A percentile compares a stretch with the other conserved stretches of the same genome.
Conservation (phyloP, 2,888 invertebrate genomes). For the Timandra comae region DNA sequence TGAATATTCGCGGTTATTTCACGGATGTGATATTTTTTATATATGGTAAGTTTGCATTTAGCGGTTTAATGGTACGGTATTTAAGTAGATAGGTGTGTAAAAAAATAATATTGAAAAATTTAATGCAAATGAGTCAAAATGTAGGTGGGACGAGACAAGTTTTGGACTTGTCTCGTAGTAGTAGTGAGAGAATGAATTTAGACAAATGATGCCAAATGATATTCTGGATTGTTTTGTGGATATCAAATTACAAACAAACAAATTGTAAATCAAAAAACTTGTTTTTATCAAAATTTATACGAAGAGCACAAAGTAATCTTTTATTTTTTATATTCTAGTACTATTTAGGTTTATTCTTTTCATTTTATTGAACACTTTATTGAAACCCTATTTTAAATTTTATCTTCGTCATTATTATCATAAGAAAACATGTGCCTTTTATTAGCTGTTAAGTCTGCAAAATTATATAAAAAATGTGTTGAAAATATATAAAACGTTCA, state of each 20-base stretch:
- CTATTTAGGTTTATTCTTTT: too few relatives aligned
- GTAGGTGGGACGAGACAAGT: slow-evolving; percentile 27
- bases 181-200: slow-evolving; percentile 24
- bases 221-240: slow-evolving; percentile 22
- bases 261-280: slow-evolving; percentile 19
- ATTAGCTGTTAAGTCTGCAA: slow-evolving; percentile 31
- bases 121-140: slow-evolving; percentile 35
- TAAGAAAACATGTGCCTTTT: slow-evolving; percentile 48
- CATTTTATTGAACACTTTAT: too few relatives aligned
- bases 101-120: slow-evolving; percentile 21
- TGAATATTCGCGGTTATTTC: slow-evolving; percentile 28
- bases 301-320: slow-evolving; percentile 26
- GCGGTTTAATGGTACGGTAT: slow-evolving; percentile 23
- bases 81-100: slow-evolving; percentile 6
- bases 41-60: slow-evolving; percentile 37
- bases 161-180: too few relatives aligned
- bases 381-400: too few relatives aligned
- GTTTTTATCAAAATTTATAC: slow-evolving; percentile 25
- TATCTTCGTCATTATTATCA: slow-evolving; percentile 7
- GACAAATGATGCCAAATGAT: slow-evolving; percentile 26
- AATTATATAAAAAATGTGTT: slow-evolving; percentile 1
- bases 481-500: not conserved
- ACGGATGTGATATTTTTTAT: slow-evolving; percentile 32
- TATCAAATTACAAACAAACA: slow-evolving; percentile 26
- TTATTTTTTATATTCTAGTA: too few relatives aligned